A percentile compares a stretch with the other conserved stretches of the same genome.
phyloP scores from a whole-genome alignment of 2,888 invertebrate species.

The Stenolophus ochropezus region DNA sequence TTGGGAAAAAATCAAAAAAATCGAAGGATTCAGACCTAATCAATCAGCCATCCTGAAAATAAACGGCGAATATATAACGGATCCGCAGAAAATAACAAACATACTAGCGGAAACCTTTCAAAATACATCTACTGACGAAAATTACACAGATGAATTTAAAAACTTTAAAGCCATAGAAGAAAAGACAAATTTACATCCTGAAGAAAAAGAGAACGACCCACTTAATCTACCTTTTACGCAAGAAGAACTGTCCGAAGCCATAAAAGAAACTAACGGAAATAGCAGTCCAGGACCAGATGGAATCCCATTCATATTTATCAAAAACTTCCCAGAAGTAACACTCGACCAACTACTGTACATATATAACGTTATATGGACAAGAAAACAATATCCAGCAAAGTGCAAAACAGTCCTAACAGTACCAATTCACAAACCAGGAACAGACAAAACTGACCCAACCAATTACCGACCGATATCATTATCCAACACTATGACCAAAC shows the following conservation, averaged over 20 bases:
- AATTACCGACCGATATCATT: constrained; percentile 41
- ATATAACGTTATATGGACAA: not conserved
- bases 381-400: not conserved
- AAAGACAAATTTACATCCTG: not conserved
- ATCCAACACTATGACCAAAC: constrained; percentile 18
- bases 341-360: not conserved
- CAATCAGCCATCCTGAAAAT: not conserved
- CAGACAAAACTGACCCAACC: constrained; percentile 28
- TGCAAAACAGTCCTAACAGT: constrained; percentile 7
- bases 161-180: not conserved
- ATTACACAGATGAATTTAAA: not conserved
- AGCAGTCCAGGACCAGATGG: constrained; percentile 21
- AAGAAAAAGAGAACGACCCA: not conserved
- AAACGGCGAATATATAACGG: not conserved
- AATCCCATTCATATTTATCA: not conserved
- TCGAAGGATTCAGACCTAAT: not conserved
- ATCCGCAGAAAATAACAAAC: not conserved
- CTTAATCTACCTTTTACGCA: not conserved
- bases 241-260: not conserved
- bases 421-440: constrained; percentile 25
- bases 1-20: not conserved
- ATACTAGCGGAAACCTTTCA: constrained; percentile 8
- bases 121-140: not conserved
- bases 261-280: not conserved
- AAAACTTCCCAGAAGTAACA: constrained; percentile 11